These are phyloP conservation scores for Platerodrilus igneus DNA, from an alignment of 2,888 invertebrate species.

Conservation along the genomic window DNA sequence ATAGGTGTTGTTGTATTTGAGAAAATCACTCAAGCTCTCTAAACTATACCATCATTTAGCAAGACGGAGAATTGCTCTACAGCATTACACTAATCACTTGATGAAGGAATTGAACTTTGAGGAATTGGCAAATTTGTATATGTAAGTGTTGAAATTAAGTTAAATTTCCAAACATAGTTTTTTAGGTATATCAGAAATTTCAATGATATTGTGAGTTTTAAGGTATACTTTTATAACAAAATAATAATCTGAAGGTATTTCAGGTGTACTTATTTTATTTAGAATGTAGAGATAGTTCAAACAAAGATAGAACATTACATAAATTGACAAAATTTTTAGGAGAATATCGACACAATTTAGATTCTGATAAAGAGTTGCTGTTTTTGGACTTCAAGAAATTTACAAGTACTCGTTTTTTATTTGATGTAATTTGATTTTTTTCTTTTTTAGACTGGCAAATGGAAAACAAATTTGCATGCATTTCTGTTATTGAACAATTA, in stretches of 20 bases:
- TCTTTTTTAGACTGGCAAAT: conserved; percentile 38
- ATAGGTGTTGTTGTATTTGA: conserved; percentile 70
- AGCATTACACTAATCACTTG: conserved; percentile 72
- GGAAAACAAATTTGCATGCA: conserved; percentile 30
- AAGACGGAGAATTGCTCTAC: conserved; percentile 64
- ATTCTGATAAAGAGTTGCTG: conserved; percentile 30
- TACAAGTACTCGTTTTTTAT: conserved; percentile 29
- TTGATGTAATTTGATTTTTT: conserved; percentile 11
- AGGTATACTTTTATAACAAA: neutral
- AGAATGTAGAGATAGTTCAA: conserved; percentile 32
- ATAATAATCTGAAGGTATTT: conserved; percentile 13
- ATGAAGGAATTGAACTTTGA: conserved; percentile 60
- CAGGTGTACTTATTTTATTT: conserved; percentile 39
- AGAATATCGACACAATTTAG: conserved; percentile 34
- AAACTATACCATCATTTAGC: conserved; percentile 66
- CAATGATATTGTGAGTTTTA: conserved; percentile 35
- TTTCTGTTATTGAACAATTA: conserved; percentile 38
- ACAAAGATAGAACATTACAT: conserved; percentile 29
- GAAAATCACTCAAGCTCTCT: conserved; percentile 66
- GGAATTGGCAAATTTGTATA: conserved; percentile 68
- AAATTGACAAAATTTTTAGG: conserved; percentile 34
- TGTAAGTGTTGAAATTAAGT: conserved; percentile 55
- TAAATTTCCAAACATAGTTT: conserved; percentile 15
- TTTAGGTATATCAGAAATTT: conserved; percentile 40
- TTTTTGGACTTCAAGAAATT: conserved; percentile 35